Conservation (phyloP, 2,113 vertebrate genomes). For the Dryoscopus gambensis region DNA sequence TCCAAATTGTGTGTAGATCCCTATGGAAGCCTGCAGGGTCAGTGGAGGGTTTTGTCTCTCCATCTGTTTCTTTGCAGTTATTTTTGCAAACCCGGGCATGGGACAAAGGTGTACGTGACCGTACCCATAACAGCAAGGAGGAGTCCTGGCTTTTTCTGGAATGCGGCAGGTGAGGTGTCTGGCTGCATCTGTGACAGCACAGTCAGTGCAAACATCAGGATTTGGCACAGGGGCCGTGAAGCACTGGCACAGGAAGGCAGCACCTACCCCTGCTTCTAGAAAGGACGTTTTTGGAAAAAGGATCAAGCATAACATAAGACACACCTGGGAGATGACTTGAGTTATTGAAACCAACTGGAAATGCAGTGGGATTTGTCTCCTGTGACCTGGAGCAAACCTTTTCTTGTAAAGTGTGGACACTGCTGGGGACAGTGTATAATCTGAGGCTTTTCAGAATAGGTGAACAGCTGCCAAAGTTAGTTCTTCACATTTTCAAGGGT, state of each 20-base stretch:
- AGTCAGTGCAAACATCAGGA: not conserved
- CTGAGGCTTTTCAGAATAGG: not conserved
- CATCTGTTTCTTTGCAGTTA: not conserved
- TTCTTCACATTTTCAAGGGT: not conserved
- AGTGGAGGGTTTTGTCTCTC: not conserved
- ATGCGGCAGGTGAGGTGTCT: not conserved
- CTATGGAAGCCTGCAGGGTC: not conserved
- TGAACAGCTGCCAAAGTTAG: not conserved
- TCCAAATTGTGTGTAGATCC: not conserved
- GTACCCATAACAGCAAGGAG: not conserved
- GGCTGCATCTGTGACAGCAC: not conserved
- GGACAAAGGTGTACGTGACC: not conserved
- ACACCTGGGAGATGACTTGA: not conserved
- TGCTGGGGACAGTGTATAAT: not conserved
- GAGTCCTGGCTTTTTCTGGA: not conserved
- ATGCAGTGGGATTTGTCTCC: not conserved
- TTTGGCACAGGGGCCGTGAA: fast-evolving
- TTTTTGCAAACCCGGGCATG: not conserved
- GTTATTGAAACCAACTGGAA: not conserved
- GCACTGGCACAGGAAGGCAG: not conserved
- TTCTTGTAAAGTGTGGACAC: not conserved
- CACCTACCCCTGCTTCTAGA: not conserved
- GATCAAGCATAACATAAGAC: not conserved
- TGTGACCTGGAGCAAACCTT: not conserved
- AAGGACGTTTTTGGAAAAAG: not conserved